These are phyloP conservation scores for Limnothrissa miodon DNA, from an alignment of 2,113 vertebrate species.

Conservation along the genomic window DNA sequence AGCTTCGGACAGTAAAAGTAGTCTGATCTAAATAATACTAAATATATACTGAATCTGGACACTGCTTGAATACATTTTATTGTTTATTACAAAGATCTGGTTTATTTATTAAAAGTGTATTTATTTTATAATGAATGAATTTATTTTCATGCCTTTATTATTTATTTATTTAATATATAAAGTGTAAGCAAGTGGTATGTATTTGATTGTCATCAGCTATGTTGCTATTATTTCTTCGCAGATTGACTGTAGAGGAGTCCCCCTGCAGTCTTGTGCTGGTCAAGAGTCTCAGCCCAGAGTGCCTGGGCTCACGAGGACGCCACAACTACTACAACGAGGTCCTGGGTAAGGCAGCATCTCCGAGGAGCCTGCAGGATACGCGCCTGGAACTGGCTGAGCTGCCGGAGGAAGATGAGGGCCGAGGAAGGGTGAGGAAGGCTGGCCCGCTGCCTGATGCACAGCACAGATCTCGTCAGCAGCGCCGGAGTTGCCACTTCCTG, in stretches of 20 bases:
- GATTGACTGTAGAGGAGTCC: neutral
- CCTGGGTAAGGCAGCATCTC: constrained; percentile 76
- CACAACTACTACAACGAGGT: constrained; percentile 85
- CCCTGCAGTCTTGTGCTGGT: neutral
- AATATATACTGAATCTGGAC: too few relatives aligned
- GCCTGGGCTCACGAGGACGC: constrained; percentile 35
- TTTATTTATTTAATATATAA: too few relatives aligned
- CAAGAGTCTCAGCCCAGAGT: neutral
- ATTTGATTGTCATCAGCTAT: neutral
- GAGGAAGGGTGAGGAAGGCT: constrained; percentile 40
- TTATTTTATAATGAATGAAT: too few relatives aligned
- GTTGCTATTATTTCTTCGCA: neutral
- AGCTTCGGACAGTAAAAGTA: too few relatives aligned
- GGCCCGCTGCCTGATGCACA: neutral
- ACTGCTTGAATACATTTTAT: too few relatives aligned
- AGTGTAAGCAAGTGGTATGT: neutral
- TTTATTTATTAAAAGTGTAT: too few relatives aligned
- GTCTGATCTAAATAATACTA: too few relatives aligned
- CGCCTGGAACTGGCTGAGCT: constrained; percentile 58
- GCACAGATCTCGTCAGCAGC: constrained; percentile 9
- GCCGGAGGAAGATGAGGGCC: constrained; percentile 44
- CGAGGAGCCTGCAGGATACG: constrained; percentile 71
- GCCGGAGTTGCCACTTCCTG: constrained; percentile 25
- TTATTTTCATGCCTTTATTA: too few relatives aligned
- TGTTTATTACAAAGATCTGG: too few relatives aligned